Evolutionary conservation across 1,140 invertebrate species (phyloP).

Genomic region (Cepaea nemoralis): DNA sequence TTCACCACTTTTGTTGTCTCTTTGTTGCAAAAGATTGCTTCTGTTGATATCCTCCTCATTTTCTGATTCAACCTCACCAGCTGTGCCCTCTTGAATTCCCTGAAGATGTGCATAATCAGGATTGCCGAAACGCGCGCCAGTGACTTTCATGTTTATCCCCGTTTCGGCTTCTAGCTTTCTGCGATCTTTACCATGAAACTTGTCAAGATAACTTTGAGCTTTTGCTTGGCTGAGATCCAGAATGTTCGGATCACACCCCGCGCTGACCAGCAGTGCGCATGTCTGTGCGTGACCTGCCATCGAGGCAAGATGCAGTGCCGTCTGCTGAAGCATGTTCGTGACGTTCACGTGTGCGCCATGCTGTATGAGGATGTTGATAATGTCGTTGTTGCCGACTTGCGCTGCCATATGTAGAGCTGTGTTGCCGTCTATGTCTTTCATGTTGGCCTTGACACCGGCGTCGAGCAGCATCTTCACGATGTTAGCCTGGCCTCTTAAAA

Average conservation of each 20-base stretch:
- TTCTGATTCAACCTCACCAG: background rate
- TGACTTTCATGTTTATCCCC: background rate
- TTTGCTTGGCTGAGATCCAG: slow-evolving; percentile 53
- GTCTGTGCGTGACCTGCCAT: slow-evolving; percentile 45
- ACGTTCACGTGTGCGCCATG: slow-evolving; percentile 55
- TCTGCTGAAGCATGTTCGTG: slow-evolving; percentile 58
- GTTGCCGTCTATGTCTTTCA: slow-evolving; percentile 61
- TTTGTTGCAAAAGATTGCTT: too few species aligned
- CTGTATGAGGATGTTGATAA: slow-evolving; percentile 35
- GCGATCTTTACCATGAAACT: background rate
- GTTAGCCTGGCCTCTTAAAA: slow-evolving; percentile 50
- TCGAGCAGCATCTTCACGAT: slow-evolving; percentile 54
- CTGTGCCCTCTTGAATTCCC: background rate
- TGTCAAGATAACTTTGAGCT: slow-evolving; percentile 55
- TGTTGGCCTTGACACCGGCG: slow-evolving; percentile 58
- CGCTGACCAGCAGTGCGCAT: slow-evolving; percentile 49
- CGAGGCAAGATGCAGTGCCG: slow-evolving; percentile 59
- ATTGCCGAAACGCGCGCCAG: background rate
- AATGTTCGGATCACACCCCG: slow-evolving; percentile 48
- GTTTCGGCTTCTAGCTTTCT: slow-evolving; percentile 15
- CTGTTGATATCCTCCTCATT: too few species aligned
- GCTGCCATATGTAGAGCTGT: slow-evolving; percentile 60
- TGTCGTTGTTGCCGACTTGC: background rate
- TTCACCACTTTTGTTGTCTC: too few species aligned
- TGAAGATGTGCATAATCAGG: background rate